Conservation (phyloP, 2,113 vertebrate species). For the Brachyhypopomus occidentalis region DNA sequence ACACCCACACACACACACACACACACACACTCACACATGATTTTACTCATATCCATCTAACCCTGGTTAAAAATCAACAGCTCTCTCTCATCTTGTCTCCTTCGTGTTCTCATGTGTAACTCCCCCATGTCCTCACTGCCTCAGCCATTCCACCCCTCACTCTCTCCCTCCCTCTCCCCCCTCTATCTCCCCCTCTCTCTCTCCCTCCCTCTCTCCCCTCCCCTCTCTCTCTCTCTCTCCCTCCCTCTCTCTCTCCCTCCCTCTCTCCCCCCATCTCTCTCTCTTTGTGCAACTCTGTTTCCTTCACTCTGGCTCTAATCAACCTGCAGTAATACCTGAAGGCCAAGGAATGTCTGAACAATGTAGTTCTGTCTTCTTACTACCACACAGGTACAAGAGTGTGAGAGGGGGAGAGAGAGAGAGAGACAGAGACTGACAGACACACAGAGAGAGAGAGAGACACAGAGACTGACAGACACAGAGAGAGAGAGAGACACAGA, state of each 20-base stretch:
- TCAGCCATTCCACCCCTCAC: constrained; percentile 1
- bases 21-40: too few species aligned
- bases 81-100: constrained; percentile 15
- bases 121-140: not conserved
- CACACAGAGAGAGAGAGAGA: too few species aligned
- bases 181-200: constrained; percentile 57
- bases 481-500: too few species aligned
- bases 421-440: too few species aligned
- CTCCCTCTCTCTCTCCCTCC: constrained; percentile 5
- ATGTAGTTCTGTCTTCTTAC: constrained; percentile 68
- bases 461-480: too few species aligned
- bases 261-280: not conserved
- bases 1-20: too few species aligned
- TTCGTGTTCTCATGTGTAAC: constrained; percentile 33
- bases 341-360: constrained; percentile 76
- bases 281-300: constrained; percentile 45
- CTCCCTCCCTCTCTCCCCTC: constrained; percentile 28
- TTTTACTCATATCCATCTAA: too few species aligned
- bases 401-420: too few species aligned
- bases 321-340: constrained; percentile 73
- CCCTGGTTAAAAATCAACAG: too few species aligned
- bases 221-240: constrained; percentile 19
- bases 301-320: constrained; percentile 54
- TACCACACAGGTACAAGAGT: constrained; percentile 52
- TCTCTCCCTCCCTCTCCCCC: constrained; percentile 42